These are phyloP conservation scores for Parazoanthus atlanticus DNA, from an alignment of 92 coral and sea anemone species.

Conservation along the genomic window DNA sequence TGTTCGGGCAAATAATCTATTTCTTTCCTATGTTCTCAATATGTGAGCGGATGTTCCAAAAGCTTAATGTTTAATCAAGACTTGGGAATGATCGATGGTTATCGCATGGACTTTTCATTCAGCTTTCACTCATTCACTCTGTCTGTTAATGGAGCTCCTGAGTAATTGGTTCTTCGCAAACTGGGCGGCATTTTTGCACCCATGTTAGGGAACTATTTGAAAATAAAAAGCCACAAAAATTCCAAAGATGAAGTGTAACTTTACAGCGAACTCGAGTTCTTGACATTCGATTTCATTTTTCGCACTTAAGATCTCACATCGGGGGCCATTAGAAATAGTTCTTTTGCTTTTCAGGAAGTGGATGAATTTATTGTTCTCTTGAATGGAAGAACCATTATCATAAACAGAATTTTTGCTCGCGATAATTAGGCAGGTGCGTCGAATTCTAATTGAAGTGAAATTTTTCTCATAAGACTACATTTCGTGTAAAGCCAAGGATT, in stretches of 20 bases:
- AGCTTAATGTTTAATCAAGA: constrained; percentile 43
- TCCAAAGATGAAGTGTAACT: neutral
- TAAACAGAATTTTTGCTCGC: constrained; percentile 49
- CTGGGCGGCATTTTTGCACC: neutral
- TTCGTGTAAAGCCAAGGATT: constrained; percentile 4
- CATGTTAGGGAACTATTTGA: constrained; percentile 12
- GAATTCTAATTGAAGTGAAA: constrained; percentile 53
- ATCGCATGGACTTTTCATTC: constrained; percentile 24
- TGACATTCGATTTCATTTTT: neutral
- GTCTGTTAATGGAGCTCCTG: constrained; percentile 2
- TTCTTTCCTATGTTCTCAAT: constrained; percentile 35
- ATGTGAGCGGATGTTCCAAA: constrained; percentile 32
- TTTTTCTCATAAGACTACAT: constrained; percentile 58
- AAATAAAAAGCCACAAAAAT: constrained; percentile 30
- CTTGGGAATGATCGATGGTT: constrained; percentile 23
- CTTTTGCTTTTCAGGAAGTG: constrained; percentile 71
- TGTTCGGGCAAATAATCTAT: constrained; percentile 69
- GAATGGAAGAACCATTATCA: constrained; percentile 53
- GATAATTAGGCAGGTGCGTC: constrained; percentile 68
- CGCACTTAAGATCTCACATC: constrained; percentile 27
- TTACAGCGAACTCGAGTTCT: neutral
- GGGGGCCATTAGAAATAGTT: constrained; percentile 31
- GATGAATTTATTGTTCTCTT: constrained; percentile 39
- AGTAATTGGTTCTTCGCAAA: neutral
- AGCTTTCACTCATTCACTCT: constrained; percentile 24